Percentiles rank a stretch among this genome's conserved stretches.
phyloP scores from a whole-genome alignment of 2,797 vertebrate genomes.

The Poecilia picta region DNA sequence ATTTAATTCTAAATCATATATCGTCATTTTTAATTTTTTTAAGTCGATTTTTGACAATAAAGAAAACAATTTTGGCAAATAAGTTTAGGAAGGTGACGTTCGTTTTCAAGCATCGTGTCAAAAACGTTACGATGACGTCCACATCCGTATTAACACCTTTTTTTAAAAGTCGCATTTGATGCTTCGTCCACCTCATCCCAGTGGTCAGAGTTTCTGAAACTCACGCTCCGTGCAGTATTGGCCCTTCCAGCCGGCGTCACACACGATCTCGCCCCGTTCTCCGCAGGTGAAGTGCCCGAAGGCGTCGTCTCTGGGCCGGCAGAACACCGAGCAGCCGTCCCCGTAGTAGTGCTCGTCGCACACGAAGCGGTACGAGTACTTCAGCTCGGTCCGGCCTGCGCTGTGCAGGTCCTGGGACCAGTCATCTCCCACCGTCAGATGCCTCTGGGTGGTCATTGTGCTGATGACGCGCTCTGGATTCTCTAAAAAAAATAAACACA shows the following conservation, averaged over 20 bases:
- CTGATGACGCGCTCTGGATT: constrained; percentile 94
- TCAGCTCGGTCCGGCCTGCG: constrained; percentile 89
- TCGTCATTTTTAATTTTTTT: too few species aligned
- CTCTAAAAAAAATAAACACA: constrained; percentile 84
- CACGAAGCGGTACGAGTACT: constrained; percentile 94
- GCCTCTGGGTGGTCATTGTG: constrained; percentile 93
- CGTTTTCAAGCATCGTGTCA: background rate
- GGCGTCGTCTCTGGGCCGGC: constrained; percentile 91
- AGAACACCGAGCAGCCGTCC: constrained; percentile 96
- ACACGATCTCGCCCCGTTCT: constrained; percentile 93
- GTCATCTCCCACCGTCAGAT: constrained; percentile 92
- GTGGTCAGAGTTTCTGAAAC: constrained; percentile 50
- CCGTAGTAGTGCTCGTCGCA: constrained; percentile 97
- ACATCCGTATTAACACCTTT: background rate
- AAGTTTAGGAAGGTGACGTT: too few species aligned
- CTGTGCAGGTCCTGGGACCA: constrained; percentile 97
- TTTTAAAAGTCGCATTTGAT: background rate
- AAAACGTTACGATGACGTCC: background rate
- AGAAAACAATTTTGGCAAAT: too few species aligned
- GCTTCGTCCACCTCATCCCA: background rate
- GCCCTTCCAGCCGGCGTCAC: constrained; percentile 94
- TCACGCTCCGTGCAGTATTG: constrained; percentile 96
- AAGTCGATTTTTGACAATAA: too few species aligned
- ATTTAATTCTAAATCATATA: background rate
- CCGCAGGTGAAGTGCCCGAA: constrained; percentile 97